phyloP scores from a whole-genome alignment of 2,113 vertebrate species.

The Ploceus nigricollis region DNA sequence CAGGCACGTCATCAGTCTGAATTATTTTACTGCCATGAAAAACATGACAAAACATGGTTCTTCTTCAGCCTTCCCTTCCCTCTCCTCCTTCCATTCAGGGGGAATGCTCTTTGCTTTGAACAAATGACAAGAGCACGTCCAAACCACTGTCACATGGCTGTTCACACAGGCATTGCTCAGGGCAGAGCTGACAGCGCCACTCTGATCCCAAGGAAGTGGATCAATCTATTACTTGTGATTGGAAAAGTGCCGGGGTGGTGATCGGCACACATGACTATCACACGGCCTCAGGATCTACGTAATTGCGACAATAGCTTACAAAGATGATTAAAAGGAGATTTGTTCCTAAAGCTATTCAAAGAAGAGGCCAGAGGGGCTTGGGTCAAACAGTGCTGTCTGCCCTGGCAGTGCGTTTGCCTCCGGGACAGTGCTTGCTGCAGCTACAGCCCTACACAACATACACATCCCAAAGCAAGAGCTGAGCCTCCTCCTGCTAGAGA shows the following conservation, averaged over 20 bases:
- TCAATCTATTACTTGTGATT: neutral
- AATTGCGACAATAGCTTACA: neutral
- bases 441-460: neutral
- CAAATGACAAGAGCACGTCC: neutral
- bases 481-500: neutral
- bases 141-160: neutral
- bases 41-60: neutral
- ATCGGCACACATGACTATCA: neutral
- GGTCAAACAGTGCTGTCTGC: neutral
- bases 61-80: neutral
- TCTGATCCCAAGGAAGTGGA: neutral
- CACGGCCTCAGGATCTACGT: neutral
- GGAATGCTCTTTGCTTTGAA: neutral
- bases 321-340: neutral
- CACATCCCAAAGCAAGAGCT: neutral
- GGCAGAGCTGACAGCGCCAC: accelerated
- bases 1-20: neutral
- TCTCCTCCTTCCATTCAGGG: neutral
- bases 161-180: accelerated
- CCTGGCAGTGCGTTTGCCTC: accelerated
- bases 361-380: neutral
- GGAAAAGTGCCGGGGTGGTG: neutral
- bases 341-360: neutral
- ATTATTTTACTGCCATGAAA: neutral
- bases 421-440: accelerated